Evolutionary conservation across 2,113 vertebrate genomes (phyloP), one percentile per base, ranked within the genome.

Genomic region (Toxotes jaculatrix): DNA sequence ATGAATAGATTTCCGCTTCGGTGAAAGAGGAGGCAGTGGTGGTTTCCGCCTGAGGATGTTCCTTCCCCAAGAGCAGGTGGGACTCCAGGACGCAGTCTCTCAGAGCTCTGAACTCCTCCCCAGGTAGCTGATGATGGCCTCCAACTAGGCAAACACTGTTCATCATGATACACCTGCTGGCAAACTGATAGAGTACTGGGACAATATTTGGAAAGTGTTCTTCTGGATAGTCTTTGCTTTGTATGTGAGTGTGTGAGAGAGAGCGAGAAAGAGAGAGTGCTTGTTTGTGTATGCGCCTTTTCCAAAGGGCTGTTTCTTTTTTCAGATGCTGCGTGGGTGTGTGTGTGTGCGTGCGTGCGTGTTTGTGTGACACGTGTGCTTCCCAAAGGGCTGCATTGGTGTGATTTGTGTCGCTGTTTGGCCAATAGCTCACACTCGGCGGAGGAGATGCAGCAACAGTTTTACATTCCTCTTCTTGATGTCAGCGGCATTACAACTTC

Each of bases 1-100:
- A 94, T 93, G 83, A 92, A 94, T 92, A 89, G 89, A 78, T 91
- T 87, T 94, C 61, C 47, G 43, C 89, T 74, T 76, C 74, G 84
- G 36, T 86, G 75, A 67, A 85, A 31, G 42, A 64, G 83, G 64
- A 80, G 74, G 56, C 70, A 6, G 60, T 62, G 59, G 55, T 70
- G 78, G 36, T 82, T 90, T 82, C 67, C 4, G 82, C 83, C 84
- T 47, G 87, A 92, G 88, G 86, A 85, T 66, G 77, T 88, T 80
- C 83, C 78, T 74, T 79, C 74, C 70, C 67, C 80, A 81, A 83
- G 85, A 91, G 88, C 89, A 90, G 79, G 83, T 85, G 83, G 82
- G 77, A 89, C 84, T 66, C 12, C 38, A 55, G 88, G 80, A 82
- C 71, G 34, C 79, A 62, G 79, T 67, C 60, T 80, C 79, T 71